phyloP scores from a whole-genome alignment of 2,888 invertebrate genomes.

The Habroteleia sp. region DNA sequence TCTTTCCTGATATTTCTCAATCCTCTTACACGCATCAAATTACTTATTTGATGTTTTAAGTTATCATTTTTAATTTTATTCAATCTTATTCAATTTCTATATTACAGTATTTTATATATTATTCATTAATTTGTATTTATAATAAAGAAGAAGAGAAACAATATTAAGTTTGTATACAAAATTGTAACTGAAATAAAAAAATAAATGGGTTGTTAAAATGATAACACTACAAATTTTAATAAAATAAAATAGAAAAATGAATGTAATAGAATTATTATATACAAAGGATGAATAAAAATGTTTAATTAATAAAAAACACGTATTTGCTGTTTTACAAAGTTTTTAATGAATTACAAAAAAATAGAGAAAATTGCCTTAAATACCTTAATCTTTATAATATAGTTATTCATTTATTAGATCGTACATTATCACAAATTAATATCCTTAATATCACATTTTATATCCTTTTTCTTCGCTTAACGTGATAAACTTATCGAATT shows the following conservation, averaged over 20 bases:
- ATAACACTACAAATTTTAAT: neutral
- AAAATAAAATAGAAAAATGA: neutral
- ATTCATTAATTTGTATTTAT: no score
- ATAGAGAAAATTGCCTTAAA: slow-evolving; percentile 19
- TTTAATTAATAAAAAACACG: slow-evolving; percentile 12
- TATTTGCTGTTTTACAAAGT: slow-evolving; percentile 8
- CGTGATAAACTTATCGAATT: slow-evolving; percentile 67
- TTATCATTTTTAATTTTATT: slow-evolving; percentile 1
- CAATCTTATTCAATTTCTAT: neutral
- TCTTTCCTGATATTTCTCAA: no score
- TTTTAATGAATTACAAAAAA: slow-evolving; percentile 26
- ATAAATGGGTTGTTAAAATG: no score
- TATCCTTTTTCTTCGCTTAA: slow-evolving; percentile 6
- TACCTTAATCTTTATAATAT: slow-evolving; percentile 3
- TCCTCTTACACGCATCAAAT: slow-evolving; percentile 15
- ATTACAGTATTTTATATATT: no score
- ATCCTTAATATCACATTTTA: slow-evolving; percentile 17
- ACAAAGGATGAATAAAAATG: slow-evolving; percentile 13
- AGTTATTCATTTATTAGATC: slow-evolving; percentile 6
- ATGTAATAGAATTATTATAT: neutral
- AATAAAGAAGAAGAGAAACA: no score
- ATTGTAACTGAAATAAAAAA: no score
- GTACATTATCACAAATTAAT: slow-evolving; percentile 21
- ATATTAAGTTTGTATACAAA: no score
- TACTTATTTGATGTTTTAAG: no score